phyloP scores from a whole-genome alignment of 2,113 vertebrate genomes.

The Terrapene triunguis region DNA sequence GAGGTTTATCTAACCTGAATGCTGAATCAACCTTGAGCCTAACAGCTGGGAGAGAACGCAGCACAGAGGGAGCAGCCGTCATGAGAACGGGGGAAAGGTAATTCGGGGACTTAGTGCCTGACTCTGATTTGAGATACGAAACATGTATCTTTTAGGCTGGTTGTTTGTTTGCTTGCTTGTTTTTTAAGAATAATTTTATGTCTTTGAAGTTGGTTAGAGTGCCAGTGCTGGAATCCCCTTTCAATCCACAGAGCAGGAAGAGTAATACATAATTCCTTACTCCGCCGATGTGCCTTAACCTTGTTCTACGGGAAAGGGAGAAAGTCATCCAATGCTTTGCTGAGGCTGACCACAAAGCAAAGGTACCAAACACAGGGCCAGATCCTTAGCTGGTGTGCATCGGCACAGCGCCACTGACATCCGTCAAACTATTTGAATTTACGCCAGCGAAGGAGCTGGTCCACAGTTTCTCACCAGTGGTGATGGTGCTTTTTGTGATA shows the following conservation, averaged over 20 bases:
- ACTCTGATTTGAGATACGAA: background rate
- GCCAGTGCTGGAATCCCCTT: background rate
- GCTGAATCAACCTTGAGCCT: constrained; percentile 32
- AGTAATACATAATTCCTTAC: background rate
- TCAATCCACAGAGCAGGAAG: background rate
- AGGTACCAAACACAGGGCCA: background rate
- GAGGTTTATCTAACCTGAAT: constrained; percentile 66
- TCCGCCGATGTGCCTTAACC: rapidly evolving
- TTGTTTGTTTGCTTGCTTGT: background rate
- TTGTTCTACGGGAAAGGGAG: background rate
- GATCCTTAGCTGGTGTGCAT: background rate
- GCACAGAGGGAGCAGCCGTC: constrained; percentile 1
- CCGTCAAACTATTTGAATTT: rapidly evolving
- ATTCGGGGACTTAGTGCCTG: background rate
- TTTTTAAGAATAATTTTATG: background rate
- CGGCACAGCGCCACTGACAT: background rate
- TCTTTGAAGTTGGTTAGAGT: background rate
- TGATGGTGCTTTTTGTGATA: background rate
- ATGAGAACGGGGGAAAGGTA: constrained; percentile 20
- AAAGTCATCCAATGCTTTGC: background rate
- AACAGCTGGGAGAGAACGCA: constrained; percentile 41
- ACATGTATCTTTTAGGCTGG: background rate
- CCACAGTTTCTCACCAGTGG: background rate
- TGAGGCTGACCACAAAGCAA: background rate
- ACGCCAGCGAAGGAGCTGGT: background rate